Evolutionary conservation across 2,797 vertebrate species (phyloP).

Genomic region (Dermochelys coriacea): DNA sequence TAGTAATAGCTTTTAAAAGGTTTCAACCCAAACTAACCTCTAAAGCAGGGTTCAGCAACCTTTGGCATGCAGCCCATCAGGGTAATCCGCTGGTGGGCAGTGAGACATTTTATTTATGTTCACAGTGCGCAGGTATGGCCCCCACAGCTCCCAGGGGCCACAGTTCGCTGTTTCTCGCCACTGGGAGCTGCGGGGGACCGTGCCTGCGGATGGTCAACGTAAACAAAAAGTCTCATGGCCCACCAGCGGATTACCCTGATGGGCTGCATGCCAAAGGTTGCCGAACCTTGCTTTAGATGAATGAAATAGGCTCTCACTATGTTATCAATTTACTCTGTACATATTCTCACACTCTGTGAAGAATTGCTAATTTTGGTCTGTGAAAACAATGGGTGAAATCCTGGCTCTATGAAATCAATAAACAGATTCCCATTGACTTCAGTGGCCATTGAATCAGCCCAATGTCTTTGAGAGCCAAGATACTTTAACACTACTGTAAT

Average conservation of each 20-base stretch:
- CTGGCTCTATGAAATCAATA: background rate
- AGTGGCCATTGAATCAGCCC: background rate
- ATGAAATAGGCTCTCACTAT: background rate
- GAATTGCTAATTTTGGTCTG: background rate
- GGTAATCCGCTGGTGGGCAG: no score
- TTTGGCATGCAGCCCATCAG: no score
- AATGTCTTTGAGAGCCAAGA: background rate
- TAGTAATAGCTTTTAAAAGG: background rate
- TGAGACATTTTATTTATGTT: no score
- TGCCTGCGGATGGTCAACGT: no score
- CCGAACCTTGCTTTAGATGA: background rate
- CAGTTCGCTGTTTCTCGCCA: no score
- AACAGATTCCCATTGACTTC: background rate
- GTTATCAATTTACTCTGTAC: background rate
- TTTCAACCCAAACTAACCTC: background rate
- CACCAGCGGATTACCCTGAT: no score
- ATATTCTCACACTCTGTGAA: background rate
- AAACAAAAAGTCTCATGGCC: no score
- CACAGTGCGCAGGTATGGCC: no score
- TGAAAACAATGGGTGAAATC: background rate
- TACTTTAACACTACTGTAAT: background rate
- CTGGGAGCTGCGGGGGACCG: no score
- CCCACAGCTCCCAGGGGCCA: no score
- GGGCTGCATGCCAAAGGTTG: no score
- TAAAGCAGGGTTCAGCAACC: no score